Evolutionary conservation across 2,888 invertebrate genomes (phyloP).

Genomic region (Apocheima hispidaria): DNA sequence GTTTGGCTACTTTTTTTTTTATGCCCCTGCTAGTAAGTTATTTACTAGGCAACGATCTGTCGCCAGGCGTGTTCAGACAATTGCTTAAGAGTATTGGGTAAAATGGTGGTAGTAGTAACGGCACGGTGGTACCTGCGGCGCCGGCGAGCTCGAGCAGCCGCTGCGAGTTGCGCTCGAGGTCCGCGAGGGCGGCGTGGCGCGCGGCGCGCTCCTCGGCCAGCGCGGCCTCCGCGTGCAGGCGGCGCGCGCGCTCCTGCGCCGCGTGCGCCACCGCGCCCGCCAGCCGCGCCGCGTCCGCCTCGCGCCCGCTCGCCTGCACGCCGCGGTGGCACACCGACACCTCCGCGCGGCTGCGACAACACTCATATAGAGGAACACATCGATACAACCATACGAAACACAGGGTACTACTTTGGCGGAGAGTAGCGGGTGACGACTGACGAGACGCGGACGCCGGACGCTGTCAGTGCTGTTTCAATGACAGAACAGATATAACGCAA

Average conservation of each 20-base stretch:
- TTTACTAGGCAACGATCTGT: too few relatives aligned
- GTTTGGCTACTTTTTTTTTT: too few relatives aligned
- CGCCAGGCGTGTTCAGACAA: too few relatives aligned
- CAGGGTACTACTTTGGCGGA: too few relatives aligned
- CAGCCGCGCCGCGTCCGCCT: conserved; percentile 87
- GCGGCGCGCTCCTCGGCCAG: conserved; percentile 90
- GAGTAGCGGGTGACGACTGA: too few relatives aligned
- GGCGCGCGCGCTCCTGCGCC: conserved; percentile 85
- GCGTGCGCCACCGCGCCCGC: conserved; percentile 88
- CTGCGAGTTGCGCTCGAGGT: conserved; percentile 91
- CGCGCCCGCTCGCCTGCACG: conserved; percentile 88
- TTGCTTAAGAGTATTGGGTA: too few relatives aligned
- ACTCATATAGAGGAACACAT: background rate
- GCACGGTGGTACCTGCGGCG: conserved; percentile 52
- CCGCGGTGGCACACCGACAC: conserved; percentile 84
- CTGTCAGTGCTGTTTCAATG: too few relatives aligned
- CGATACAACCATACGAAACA: background rate
- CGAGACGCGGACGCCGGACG: too few relatives aligned
- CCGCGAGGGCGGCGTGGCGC: conserved; percentile 90
- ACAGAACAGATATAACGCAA: too few relatives aligned
- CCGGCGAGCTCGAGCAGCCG: conserved; percentile 88
- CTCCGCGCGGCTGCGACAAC: conserved; percentile 62
- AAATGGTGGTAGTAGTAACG: background rate
- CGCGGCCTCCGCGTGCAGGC: conserved; percentile 85
- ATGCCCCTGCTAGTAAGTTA: too few relatives aligned